Evolutionary conservation across 2,797 vertebrate genomes (phyloP), one percentile per base, ranked within the genome.

Genomic region (Anas acuta): DNA sequence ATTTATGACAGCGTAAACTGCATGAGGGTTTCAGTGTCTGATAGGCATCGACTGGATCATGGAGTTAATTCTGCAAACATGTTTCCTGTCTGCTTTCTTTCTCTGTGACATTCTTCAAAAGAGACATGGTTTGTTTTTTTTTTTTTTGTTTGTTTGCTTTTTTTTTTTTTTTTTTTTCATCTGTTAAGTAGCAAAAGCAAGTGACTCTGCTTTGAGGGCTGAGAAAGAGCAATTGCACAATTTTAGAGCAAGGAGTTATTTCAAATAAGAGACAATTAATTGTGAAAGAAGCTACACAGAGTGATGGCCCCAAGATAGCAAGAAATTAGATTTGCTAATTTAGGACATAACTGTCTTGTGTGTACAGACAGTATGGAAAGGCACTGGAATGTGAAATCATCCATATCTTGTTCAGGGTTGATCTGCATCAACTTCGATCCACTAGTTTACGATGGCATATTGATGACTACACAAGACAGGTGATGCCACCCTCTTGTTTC

Each of bases 291-390:
- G 90, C 95, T 94, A 82, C 3, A 25, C 78, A 91, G 30, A 90
- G 33, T 69, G 86, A 89, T 74, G 45, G 81, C 43, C 64, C 57
- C 51, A 72, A 93, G 87, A 89, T 61, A 77, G 61, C 41, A 92
- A 91, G 74, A 94, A 95, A 95, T 94, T 94, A 60, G 74, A 93
- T 93, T 96, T 95, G 79, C 84, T 89, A 82, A 94, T 94, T 94
- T 93, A 92, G 81, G 86, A 91, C 65, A 60, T 72, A 87, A 82
- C 56, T 5, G 6, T 70, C 90, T 90, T 85, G 83, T 83, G 65
- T 87, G 78, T 84, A 90, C 25, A 18, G 71, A 64, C 47, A 60
- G 30, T 41, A 80, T 15, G 65, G 35, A 88, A 89, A 95, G 71
- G n/a, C 66, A 85, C 21, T 47, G 65, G 73, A 90, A 95, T 51